Evolutionary conservation across 1,140 invertebrate genomes (phyloP).

Genomic region (Pseudomyrmex sp.): DNA sequence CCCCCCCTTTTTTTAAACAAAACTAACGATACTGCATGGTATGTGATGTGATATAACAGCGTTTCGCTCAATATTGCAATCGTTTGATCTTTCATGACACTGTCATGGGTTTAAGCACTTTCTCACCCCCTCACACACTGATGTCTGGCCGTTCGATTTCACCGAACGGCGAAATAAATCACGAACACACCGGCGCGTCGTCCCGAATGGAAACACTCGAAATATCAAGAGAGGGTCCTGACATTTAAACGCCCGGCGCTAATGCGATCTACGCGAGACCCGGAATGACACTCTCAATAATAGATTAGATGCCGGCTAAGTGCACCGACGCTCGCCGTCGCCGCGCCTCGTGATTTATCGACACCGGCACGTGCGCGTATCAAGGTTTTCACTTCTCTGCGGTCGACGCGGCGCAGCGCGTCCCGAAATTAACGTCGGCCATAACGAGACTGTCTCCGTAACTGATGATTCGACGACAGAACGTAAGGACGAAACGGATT

Average conservation of each 20-base stretch:
- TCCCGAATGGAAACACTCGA: slow-evolving; percentile 62
- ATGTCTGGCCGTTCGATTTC: slow-evolving; percentile 64
- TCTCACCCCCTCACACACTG: slow-evolving; percentile 2
- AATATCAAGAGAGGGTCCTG: slow-evolving; percentile 62
- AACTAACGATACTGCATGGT: no score
- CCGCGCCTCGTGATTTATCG: slow-evolving; percentile 76
- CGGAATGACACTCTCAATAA: slow-evolving; percentile 80
- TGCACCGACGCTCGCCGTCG: slow-evolving; percentile 68
- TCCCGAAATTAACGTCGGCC: slow-evolving; percentile 46
- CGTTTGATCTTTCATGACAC: slow-evolving; percentile 44
- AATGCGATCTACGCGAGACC: slow-evolving; percentile 61
- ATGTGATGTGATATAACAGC: no score
- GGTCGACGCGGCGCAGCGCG: slow-evolving; percentile 5
- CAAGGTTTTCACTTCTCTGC: slow-evolving; percentile 76
- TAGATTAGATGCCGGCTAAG: slow-evolving; percentile 81
- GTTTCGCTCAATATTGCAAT: background rate
- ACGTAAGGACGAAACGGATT: background rate
- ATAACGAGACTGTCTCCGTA: slow-evolving; percentile 28
- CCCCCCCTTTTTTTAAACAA: no score
- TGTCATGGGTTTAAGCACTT: slow-evolving; percentile 51
- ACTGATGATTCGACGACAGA: slow-evolving; percentile 17
- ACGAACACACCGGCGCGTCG: slow-evolving; percentile 59
- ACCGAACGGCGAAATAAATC: slow-evolving; percentile 75
- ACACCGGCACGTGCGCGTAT: slow-evolving; percentile 76
- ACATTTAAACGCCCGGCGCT: slow-evolving; percentile 67